Percentiles rank a stretch among this genome's conserved stretches.
These are phyloP conservation scores for Liparis tanakae DNA, from an alignment of 2,797 vertebrate species.

Conservation along the genomic window DNA sequence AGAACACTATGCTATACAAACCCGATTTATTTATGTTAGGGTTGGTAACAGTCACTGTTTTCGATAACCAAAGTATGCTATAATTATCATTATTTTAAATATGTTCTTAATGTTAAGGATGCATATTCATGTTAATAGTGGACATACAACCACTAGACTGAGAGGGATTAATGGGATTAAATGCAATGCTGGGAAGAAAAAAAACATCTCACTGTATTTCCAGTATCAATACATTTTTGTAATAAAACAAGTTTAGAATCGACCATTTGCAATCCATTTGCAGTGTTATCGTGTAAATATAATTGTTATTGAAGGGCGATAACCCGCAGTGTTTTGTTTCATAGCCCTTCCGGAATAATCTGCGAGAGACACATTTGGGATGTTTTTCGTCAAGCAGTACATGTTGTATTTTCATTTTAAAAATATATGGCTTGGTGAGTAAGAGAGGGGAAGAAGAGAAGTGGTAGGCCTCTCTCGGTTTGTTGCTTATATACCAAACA, in stretches of 20 bases:
- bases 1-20: slow-evolving; percentile 16
- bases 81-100: neutral
- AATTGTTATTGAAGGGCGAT: slow-evolving; percentile 54
- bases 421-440: slow-evolving; percentile 51
- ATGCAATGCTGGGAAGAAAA: slow-evolving; percentile 18
- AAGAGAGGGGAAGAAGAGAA: slow-evolving; percentile 73
- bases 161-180: slow-evolving; percentile 12
- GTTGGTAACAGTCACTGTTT: neutral
- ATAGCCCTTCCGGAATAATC: slow-evolving; percentile 58
- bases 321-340: slow-evolving; percentile 58
- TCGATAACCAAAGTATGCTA: slow-evolving; percentile 20
- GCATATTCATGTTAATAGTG: neutral
- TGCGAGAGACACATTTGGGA: slow-evolving; percentile 59
- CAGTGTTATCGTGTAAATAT: slow-evolving; percentile 57
- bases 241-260: slow-evolving; percentile 42
- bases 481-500: slow-evolving; percentile 99
- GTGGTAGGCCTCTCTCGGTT: slow-evolving; percentile 78
- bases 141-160: neutral
- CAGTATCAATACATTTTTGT: slow-evolving; percentile 35
- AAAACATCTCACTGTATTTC: slow-evolving; percentile 32
- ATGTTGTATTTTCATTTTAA: slow-evolving; percentile 56
- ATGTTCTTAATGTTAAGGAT: neutral
- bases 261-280: slow-evolving; percentile 60
- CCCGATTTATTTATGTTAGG: slow-evolving; percentile 6
- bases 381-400: slow-evolving; percentile 54